These are phyloP conservation scores for Drosophila mojavensis DNA, from an alignment of 1,140 invertebrate genomes.

Conservation along the genomic window DNA sequence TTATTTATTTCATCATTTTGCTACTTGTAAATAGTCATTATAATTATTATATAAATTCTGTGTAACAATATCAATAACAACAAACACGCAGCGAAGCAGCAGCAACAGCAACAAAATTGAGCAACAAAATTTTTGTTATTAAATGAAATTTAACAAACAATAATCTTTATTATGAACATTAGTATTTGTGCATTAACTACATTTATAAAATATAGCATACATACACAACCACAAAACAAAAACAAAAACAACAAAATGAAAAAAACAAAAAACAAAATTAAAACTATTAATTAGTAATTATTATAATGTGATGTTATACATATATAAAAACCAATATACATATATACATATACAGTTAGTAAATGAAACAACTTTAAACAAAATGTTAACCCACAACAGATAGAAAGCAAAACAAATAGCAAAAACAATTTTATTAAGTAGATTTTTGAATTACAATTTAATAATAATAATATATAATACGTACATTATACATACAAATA, in stretches of 20 bases:
- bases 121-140: conserved; percentile 24
- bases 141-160: conserved; percentile 33
- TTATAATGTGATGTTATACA: conserved; percentile 83
- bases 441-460: conserved; percentile 76
- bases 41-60: conserved; percentile 63
- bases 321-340: conserved; percentile 71
- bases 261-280: conserved; percentile 29
- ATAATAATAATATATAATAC: conserved; percentile 36
- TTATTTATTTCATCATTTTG: conserved; percentile 9
- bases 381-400: conserved; percentile 66
- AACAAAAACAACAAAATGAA: conserved; percentile 32
- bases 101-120: conserved; percentile 4
- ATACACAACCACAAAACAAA: conserved; percentile 9
- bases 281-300: conserved; percentile 81
- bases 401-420: conserved; percentile 22
- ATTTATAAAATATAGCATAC: conserved; percentile 36
- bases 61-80: conserved; percentile 20
- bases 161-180: conserved; percentile 62
- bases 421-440: conserved; percentile 74
- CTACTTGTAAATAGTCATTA: conserved; percentile 75
- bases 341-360: conserved; percentile 54
- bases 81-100: neutral
- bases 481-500: conserved; percentile 9
- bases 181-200: conserved; percentile 63
- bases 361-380: conserved; percentile 47